Percentiles rank a stretch among this genome's conserved stretches.
These are phyloP conservation scores for Aphidius colemani DNA, from an alignment of 2,888 invertebrate species.

Conservation along the genomic window DNA sequence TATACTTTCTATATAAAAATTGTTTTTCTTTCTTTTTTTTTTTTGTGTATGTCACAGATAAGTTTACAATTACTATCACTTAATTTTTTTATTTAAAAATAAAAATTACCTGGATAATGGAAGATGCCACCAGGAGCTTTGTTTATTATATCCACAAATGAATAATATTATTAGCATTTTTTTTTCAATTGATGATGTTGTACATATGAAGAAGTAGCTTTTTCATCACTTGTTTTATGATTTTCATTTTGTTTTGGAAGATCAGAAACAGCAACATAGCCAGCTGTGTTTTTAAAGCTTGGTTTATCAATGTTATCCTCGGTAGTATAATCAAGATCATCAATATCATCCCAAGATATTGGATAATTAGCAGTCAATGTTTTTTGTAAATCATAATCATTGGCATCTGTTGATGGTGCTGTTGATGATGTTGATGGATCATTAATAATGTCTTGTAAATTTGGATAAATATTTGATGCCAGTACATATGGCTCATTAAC, in stretches of 20 bases:
- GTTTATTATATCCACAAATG: constrained; percentile 38
- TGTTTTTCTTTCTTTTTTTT: neutral
- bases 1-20: neutral
- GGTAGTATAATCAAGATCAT: constrained; percentile 7
- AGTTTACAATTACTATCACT: neutral
- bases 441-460: constrained; percentile 38
- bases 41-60: neutral
- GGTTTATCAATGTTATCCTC: constrained; percentile 20
- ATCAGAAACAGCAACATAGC: constrained; percentile 49
- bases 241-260: constrained; percentile 37
- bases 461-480: constrained; percentile 43
- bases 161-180: constrained; percentile 1
- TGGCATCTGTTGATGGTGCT: constrained; percentile 24
- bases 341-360: constrained; percentile 38
- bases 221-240: constrained; percentile 22
- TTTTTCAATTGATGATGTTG: constrained; percentile 44
- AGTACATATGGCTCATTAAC: constrained; percentile 42
- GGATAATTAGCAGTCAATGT: constrained; percentile 31
- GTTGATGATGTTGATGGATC: constrained; percentile 7
- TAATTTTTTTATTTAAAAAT: too few species aligned
- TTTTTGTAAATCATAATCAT: constrained; percentile 20
- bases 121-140: constrained; percentile 46
- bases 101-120: constrained; percentile 44
- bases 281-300: constrained; percentile 32
- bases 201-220: constrained; percentile 37